These are phyloP conservation scores for Scopus umbretta DNA, from an alignment of 2,113 vertebrate genomes.

Conservation along the genomic window DNA sequence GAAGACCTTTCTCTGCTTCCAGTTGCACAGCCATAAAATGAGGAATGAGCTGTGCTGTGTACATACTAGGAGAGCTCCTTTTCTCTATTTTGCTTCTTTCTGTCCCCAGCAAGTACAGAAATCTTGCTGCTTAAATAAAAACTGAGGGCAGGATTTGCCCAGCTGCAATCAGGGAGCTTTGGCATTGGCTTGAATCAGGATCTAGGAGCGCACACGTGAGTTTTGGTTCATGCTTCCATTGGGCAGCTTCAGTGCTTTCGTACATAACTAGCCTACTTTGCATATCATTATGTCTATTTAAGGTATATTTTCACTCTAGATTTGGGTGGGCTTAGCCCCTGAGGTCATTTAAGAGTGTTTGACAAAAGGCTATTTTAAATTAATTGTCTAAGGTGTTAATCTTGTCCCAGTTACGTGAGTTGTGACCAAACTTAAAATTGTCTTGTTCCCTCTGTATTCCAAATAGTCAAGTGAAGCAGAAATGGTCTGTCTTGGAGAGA, in stretches of 20 bases:
- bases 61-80: background rate
- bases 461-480: background rate
- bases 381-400: background rate
- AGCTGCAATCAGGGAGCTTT: background rate
- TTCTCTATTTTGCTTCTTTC: background rate
- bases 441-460: background rate
- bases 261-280: background rate
- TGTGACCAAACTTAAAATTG: background rate
- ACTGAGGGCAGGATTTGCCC: background rate
- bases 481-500: background rate
- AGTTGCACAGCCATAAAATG: background rate
- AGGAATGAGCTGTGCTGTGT: accelerated
- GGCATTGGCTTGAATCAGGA: background rate
- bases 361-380: background rate
- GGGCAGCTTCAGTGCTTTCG: background rate
- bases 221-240: background rate
- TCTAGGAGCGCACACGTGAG: accelerated
- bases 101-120: background rate
- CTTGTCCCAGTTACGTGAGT: background rate
- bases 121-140: background rate
- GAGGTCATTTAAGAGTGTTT: background rate
- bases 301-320: background rate
- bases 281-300: background rate
- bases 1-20: background rate
- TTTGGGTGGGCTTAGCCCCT: background rate